These are phyloP conservation scores for Ichneumoninae sp. DNA, from an alignment of 2,888 invertebrate species.

Conservation along the genomic window DNA sequence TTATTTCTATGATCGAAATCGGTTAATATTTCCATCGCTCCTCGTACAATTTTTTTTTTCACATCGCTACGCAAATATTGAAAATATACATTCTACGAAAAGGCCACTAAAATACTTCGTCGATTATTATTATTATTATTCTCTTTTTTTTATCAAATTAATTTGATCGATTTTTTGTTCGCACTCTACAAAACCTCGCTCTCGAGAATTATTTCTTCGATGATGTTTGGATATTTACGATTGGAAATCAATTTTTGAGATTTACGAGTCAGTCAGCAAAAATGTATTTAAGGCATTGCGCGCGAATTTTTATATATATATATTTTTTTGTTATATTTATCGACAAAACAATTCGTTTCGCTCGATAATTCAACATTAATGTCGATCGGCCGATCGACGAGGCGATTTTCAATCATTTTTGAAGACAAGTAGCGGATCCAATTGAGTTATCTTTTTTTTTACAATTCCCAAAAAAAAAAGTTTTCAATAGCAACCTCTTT, in stretches of 20 bases:
- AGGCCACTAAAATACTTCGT: constrained; percentile 70
- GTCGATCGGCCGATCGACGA: neutral
- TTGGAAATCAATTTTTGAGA: neutral
- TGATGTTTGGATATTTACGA: neutral
- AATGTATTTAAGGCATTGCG: constrained; percentile 38
- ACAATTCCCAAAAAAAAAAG: constrained; percentile 8
- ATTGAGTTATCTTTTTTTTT: neutral
- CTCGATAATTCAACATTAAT: no score
- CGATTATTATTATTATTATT: constrained; percentile 48
- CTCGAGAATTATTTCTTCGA: constrained; percentile 44
- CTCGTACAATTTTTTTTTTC: constrained; percentile 35
- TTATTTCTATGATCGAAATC: constrained; percentile 30
- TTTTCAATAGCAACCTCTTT: constrained; percentile 47
- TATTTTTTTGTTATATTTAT: no score
- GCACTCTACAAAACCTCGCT: constrained; percentile 43
- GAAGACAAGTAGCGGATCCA: no score
- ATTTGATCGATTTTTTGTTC: constrained; percentile 27
- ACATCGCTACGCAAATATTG: constrained; percentile 61
- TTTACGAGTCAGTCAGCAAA: neutral
- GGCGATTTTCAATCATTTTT: neutral
- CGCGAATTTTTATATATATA: constrained; percentile 5
- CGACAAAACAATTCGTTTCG: neutral
- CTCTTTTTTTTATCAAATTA: constrained; percentile 36
- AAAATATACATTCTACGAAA: constrained; percentile 68
- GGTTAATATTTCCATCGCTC: constrained; percentile 1